These are phyloP conservation scores for Eptesicus fuscus DNA, from an alignment of 2,113 vertebrate species.

Conservation along the genomic window DNA sequence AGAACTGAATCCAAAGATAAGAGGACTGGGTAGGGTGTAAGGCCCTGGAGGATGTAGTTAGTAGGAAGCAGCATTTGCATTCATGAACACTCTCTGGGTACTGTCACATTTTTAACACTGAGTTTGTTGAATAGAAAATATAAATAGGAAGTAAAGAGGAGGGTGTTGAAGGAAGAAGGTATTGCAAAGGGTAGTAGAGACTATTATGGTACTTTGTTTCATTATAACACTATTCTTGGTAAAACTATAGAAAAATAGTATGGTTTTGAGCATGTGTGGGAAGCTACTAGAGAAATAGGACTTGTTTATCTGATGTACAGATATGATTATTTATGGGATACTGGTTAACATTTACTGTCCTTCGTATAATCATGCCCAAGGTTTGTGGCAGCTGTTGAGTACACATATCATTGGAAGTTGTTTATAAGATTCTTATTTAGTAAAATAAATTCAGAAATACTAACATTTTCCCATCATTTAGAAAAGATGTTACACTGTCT, in stretches of 20 bases:
- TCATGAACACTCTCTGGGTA: neutral
- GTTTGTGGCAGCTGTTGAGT: neutral
- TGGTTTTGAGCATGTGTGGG: neutral
- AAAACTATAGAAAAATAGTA: conserved; percentile 20
- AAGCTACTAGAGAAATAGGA: neutral
- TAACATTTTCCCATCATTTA: neutral
- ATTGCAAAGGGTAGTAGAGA: neutral
- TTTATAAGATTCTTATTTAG: neutral
- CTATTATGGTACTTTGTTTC: neutral
- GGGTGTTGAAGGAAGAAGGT: neutral
- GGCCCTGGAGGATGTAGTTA: neutral
- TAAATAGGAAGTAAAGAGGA: neutral
- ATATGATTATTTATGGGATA: neutral
- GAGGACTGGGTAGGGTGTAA: neutral
- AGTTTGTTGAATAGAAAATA: neutral
- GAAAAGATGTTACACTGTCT: neutral
- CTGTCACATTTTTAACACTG: neutral
- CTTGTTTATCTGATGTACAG: neutral
- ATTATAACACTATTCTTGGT: neutral
- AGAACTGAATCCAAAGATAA: conserved; percentile 17
- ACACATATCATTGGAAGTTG: neutral
- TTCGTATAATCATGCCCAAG: neutral
- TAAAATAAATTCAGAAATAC: neutral
- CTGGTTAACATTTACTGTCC: neutral
- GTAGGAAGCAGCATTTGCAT: neutral